Evolutionary conservation across 2,888 invertebrate species (phyloP).

Genomic region (Thymelicus acteon): DNA sequence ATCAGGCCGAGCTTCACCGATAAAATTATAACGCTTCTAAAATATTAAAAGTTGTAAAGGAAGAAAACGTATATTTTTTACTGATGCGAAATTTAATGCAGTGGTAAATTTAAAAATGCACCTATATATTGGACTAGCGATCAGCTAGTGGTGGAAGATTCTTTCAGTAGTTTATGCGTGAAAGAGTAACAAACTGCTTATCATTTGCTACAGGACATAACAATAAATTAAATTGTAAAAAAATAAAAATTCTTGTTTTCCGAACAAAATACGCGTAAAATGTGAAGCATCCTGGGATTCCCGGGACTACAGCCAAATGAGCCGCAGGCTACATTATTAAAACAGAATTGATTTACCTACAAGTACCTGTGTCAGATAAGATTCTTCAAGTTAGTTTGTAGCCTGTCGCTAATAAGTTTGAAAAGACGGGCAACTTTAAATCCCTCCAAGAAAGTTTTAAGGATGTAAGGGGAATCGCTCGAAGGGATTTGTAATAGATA

Average conservation of each 20-base stretch:
- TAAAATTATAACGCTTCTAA: not conserved
- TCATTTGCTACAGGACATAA: too few relatives aligned
- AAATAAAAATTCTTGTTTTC: too few relatives aligned
- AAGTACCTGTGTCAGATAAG: not conserved
- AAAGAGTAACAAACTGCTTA: too few relatives aligned
- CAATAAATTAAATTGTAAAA: too few relatives aligned
- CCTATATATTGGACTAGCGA: too few relatives aligned
- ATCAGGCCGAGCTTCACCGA: not conserved
- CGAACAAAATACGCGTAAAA: too few relatives aligned
- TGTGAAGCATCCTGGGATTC: not conserved
- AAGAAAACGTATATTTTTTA: too few relatives aligned
- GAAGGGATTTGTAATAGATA: slow-evolving; percentile 48
- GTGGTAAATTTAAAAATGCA: too few relatives aligned
- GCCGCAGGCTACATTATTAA: slow-evolving; percentile 3
- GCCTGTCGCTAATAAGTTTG: slow-evolving; percentile 8
- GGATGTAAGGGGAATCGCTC: slow-evolving; percentile 18
- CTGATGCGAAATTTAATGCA: too few relatives aligned
- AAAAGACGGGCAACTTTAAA: slow-evolving; percentile 15
- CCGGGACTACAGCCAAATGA: not conserved
- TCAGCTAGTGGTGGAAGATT: too few relatives aligned
- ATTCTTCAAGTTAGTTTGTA: slow-evolving; percentile 16
- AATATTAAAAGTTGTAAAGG: not conserved
- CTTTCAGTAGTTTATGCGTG: too few relatives aligned
- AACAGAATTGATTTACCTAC: slow-evolving; percentile 3
- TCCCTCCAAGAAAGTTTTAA: slow-evolving; percentile 16